These are phyloP conservation scores for Diaphora mendica DNA, from an alignment of 2,888 invertebrate genomes.

Conservation along the genomic window DNA sequence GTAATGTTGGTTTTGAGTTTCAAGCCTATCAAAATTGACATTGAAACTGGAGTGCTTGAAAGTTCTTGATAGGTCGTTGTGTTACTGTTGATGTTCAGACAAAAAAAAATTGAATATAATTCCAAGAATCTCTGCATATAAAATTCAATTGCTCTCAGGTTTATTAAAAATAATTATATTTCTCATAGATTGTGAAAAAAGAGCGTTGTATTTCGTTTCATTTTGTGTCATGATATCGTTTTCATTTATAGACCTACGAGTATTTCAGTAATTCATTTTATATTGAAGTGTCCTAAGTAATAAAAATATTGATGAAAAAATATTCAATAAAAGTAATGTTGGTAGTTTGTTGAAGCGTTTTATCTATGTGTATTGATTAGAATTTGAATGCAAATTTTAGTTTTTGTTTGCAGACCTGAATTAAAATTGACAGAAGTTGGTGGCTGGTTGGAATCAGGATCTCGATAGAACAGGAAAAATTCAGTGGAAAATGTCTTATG, in stretches of 20 bases:
- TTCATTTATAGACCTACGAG: neutral
- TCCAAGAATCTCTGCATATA: neutral
- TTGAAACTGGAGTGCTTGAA: neutral
- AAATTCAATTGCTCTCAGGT: neutral
- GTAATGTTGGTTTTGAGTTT: slow-evolving; percentile 1
- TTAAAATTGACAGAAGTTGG: neutral
- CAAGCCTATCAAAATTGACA: neutral
- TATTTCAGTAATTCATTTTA: neutral
- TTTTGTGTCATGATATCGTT: neutral
- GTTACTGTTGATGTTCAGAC: neutral
- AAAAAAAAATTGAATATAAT: neutral
- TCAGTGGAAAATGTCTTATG: neutral
- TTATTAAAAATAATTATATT: neutral
- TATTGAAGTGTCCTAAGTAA: neutral
- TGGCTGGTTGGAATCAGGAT: neutral
- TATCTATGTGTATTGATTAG: neutral
- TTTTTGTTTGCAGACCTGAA: neutral
- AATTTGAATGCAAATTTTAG: too few species aligned
- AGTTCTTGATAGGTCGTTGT: neutral
- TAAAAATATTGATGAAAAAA: neutral
- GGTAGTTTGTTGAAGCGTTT: neutral
- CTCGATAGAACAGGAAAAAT: neutral
- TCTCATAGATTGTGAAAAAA: neutral
- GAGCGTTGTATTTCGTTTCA: neutral
- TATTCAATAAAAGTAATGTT: neutral